Evolutionary conservation across 2,797 vertebrate species (phyloP).

Genomic region (Kryptolebias ocellatus): DNA sequence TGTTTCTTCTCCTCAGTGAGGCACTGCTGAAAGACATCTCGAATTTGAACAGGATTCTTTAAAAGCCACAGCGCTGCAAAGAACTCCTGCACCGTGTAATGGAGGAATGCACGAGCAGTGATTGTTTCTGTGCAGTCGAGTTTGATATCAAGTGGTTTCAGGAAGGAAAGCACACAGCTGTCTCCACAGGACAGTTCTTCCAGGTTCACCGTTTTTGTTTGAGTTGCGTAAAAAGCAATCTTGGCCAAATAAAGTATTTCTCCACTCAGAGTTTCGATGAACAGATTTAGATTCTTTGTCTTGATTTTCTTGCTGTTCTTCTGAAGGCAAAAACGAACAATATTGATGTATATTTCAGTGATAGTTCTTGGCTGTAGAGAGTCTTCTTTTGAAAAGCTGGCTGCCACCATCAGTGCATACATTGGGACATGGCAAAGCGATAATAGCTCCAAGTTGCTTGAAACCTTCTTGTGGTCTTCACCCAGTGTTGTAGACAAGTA

Average conservation of each 20-base stretch:
- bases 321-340: constrained; percentile 15
- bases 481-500: constrained; percentile 25
- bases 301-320: neutral
- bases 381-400: constrained; percentile 24
- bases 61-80: constrained; percentile 69
- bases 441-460: constrained; percentile 57
- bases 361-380: constrained; percentile 14
- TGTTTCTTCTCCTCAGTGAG: constrained; percentile 32
- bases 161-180: constrained; percentile 32
- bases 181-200: neutral
- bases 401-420: constrained; percentile 61
- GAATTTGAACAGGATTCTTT: constrained; percentile 41
- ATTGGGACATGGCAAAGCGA: constrained; percentile 68
- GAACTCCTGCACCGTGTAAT: constrained; percentile 73
- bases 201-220: constrained; percentile 34
- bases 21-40: constrained; percentile 40
- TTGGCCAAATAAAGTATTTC: constrained; percentile 38
- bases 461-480: constrained; percentile 7
- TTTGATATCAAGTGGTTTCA: constrained; percentile 20
- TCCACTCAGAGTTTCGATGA: neutral
- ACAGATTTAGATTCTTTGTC: neutral
- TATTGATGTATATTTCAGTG: constrained; percentile 39
- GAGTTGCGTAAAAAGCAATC: constrained; percentile 32
- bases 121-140: fast-evolving
- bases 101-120: constrained; percentile 44